These are phyloP conservation scores for Nycticebus coucang DNA, from an alignment of 2,113 vertebrate genomes.

Conservation along the genomic window DNA sequence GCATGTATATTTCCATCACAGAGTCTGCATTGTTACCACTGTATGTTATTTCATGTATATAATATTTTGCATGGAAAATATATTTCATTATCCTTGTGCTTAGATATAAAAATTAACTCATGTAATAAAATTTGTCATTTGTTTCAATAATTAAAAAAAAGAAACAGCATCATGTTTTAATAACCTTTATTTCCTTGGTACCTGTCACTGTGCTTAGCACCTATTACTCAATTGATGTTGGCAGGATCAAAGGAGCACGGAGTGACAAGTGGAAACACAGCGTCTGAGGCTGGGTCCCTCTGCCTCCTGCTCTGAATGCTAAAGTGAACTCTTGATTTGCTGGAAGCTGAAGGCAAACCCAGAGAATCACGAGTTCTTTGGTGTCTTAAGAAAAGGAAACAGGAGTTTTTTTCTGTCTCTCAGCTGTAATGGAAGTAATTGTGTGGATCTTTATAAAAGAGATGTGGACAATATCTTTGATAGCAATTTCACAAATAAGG, in stretches of 20 bases:
- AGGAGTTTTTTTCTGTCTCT: slow-evolving; percentile 2
- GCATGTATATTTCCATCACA: no score
- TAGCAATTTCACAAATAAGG: neutral
- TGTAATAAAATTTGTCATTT: no score
- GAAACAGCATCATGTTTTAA: neutral
- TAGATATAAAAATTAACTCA: no score
- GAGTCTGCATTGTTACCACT: no score
- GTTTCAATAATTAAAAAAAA: neutral
- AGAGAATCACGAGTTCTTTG: neutral
- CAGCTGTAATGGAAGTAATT: neutral
- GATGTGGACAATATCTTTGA: neutral
- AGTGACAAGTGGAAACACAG: slow-evolving; percentile 40
- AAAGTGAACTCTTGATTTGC: slow-evolving; percentile 51
- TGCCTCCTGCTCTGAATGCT: neutral
- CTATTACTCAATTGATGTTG: slow-evolving; percentile 18
- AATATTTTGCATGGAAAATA: no score
- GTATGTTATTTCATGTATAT: no score
- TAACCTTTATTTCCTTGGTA: neutral
- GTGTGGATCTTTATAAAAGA: neutral
- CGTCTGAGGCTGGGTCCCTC: neutral
- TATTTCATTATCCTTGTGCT: no score
- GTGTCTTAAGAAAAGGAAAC: neutral
- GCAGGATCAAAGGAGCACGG: slow-evolving; percentile 11
- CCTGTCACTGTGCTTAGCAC: neutral
- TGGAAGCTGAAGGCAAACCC: slow-evolving; percentile 8